Evolutionary conservation across 1,140 invertebrate species (phyloP).

Genomic region (Rhyzopertha dominica): DNA sequence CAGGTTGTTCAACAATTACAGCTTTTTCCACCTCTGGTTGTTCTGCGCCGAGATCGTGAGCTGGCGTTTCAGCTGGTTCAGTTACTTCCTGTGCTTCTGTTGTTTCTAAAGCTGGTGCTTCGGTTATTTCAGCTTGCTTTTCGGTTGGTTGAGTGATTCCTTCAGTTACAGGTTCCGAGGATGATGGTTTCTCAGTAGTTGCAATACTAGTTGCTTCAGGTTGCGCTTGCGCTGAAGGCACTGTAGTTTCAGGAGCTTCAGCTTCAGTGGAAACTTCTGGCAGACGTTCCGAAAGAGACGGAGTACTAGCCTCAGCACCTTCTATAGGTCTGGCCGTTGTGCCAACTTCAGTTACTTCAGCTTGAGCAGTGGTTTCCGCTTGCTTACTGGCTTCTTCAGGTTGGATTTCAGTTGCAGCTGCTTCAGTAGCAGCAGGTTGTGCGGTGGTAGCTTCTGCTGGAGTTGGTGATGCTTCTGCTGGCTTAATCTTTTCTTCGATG

Average conservation of each 20-base stretch:
- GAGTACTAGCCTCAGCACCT: constrained; percentile 5
- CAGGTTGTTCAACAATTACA: constrained; percentile 6
- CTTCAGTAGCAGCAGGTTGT: constrained; percentile 16
- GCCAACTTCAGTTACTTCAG: constrained; percentile 10
- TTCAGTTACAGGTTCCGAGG: constrained; percentile 4
- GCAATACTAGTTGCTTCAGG: constrained; percentile 8
- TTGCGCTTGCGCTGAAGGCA: constrained; percentile 6
- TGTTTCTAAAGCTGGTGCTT: not conserved
- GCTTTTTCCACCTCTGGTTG: constrained; percentile 9
- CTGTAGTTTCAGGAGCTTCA: not conserved
- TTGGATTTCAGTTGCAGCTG: constrained; percentile 9
- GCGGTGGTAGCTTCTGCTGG: constrained; percentile 19
- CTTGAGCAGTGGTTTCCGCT: constrained; percentile 14
- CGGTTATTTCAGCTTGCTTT: constrained; percentile 8
- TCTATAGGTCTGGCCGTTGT: constrained; percentile 10
- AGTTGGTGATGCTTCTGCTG: constrained; percentile 16
- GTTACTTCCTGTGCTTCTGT: not conserved
- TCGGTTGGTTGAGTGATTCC: constrained; percentile 7
- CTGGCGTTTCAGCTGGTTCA: constrained; percentile 1
- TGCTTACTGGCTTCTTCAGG: constrained; percentile 15
- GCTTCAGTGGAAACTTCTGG: constrained; percentile 12
- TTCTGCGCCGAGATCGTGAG: not conserved
- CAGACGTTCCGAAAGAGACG: no score
- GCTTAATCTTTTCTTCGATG: no score
- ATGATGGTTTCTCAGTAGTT: no score